phyloP scores from a whole-genome alignment of 2,113 vertebrate species.

The Serilophus lunatus region DNA sequence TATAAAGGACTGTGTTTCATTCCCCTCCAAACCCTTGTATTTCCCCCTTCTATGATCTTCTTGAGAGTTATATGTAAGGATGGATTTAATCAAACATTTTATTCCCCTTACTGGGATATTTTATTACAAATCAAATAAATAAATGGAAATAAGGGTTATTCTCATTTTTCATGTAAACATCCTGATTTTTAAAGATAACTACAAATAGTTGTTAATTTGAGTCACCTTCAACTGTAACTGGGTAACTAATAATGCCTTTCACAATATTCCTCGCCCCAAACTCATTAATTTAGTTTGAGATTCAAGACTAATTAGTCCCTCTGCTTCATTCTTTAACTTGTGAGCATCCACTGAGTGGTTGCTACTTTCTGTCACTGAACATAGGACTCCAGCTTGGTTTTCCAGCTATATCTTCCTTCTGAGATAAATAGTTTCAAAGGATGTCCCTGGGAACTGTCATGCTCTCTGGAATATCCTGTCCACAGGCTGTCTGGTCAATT shows the following conservation, averaged over 20 bases:
- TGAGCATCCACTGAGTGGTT: background rate
- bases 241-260: background rate
- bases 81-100: background rate
- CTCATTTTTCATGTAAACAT: background rate
- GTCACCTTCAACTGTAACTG: background rate
- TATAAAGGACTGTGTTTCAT: background rate
- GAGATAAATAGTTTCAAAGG: background rate
- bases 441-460: background rate
- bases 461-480: background rate
- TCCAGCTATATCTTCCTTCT: background rate
- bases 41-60: background rate
- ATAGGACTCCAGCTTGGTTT: background rate
- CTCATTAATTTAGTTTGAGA: background rate
- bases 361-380: background rate
- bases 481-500: accelerated
- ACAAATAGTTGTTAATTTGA: background rate
- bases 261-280: background rate
- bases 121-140: background rate
- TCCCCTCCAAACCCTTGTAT: background rate
- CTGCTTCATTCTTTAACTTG: background rate
- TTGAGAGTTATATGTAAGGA: background rate
- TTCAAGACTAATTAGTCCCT: background rate
- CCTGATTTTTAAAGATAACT: background rate
- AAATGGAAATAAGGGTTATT: background rate
- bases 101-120: background rate